Evolutionary conservation across 2,888 invertebrate species (phyloP).

Genomic region (Patella depressa): DNA sequence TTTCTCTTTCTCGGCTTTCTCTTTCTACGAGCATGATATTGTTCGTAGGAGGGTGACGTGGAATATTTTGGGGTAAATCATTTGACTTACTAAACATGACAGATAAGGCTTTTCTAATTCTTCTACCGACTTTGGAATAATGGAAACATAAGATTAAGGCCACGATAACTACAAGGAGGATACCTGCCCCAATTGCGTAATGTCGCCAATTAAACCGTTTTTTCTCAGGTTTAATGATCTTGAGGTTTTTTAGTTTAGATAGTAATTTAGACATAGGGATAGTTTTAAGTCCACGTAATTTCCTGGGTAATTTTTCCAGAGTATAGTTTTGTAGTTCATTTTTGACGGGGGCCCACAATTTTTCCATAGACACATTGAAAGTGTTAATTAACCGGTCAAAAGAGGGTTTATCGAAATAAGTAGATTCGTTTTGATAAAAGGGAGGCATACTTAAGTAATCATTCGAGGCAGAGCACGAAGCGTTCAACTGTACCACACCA

Average conservation of each 20-base stretch:
- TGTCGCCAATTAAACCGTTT: no score
- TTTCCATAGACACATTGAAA: background rate
- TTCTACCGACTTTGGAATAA: no score
- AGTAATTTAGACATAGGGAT: background rate
- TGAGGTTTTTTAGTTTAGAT: background rate
- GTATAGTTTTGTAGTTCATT: background rate
- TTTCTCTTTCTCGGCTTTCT: no score
- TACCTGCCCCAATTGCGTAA: no score
- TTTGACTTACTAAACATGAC: no score
- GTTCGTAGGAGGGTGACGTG: no score
- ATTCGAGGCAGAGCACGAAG: background rate
- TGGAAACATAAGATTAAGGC: no score
- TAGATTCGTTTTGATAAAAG: background rate
- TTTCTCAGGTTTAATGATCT: background rate
- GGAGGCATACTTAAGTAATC: background rate
- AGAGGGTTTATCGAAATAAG: background rate
- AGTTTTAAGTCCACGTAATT: background rate
- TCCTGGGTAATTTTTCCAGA: background rate
- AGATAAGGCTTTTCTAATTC: no score
- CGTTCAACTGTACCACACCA: background rate
- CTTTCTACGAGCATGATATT: no score
- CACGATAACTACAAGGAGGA: no score
- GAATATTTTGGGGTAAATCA: no score
- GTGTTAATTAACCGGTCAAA: background rate
- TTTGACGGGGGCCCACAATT: background rate